Percentiles rank a stretch among this genome's conserved stretches.
phyloP scores from a whole-genome alignment of 1,140 invertebrate genomes.

The Drosophila burlai region DNA sequence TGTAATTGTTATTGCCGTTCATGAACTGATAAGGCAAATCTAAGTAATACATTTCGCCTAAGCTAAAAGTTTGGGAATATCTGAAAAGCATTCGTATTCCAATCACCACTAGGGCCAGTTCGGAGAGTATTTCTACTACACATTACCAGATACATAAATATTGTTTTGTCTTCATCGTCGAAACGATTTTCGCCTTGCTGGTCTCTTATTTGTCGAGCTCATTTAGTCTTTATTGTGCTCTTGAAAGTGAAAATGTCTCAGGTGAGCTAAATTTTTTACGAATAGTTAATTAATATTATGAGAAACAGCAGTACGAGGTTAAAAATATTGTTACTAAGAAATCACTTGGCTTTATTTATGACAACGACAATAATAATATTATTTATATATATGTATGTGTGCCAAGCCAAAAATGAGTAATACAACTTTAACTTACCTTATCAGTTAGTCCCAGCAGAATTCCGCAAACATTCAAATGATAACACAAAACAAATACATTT shows the following conservation, averaged over 20 bases:
- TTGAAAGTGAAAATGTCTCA: conserved; percentile 14
- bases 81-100: conserved; percentile 6
- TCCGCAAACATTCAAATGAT: neutral
- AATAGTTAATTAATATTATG: neutral
- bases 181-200: neutral
- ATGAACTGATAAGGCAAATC: conserved; percentile 4
- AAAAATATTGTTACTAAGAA: neutral
- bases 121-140: neutral
- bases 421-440: neutral
- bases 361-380: neutral
- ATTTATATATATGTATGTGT: too few relatives aligned
- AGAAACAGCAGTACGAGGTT: too few relatives aligned
- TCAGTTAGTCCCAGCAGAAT: neutral
- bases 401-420: neutral
- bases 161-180: neutral
- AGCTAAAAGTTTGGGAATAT: neutral
- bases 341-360: neutral
- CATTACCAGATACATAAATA: neutral
- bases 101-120: neutral
- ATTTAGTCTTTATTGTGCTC: neutral
- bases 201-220: neutral
- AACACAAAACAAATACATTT: neutral
- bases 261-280: neutral
- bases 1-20: neutral
- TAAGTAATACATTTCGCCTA: conserved; percentile 2